A percentile compares a stretch with the other conserved stretches of the same genome.
These are phyloP conservation scores for Vespertilio murinus DNA, from an alignment of 2,797 vertebrate genomes.

Conservation along the genomic window DNA sequence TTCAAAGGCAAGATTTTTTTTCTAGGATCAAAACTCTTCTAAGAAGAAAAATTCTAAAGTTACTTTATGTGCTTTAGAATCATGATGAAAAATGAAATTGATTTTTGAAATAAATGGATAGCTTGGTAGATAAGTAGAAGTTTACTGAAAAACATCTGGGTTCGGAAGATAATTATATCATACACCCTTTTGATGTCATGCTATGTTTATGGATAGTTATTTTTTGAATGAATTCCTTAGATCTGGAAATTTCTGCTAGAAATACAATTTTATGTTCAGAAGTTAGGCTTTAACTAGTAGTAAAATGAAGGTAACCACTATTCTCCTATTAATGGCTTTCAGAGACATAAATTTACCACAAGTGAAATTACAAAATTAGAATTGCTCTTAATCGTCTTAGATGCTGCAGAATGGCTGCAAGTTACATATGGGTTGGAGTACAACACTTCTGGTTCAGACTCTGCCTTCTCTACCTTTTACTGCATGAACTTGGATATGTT, in stretches of 20 bases:
- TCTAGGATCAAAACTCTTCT: background rate
- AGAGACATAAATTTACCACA: background rate
- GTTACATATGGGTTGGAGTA: background rate
- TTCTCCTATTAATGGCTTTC: background rate
- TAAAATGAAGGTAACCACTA: background rate
- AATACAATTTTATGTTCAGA: background rate
- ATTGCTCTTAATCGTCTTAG: background rate
- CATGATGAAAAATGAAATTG: background rate
- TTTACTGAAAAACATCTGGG: background rate
- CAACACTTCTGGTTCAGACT: background rate
- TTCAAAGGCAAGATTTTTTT: background rate
- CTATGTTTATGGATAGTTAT: background rate
- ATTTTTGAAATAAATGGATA: background rate
- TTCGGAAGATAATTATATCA: background rate
- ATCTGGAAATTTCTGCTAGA: background rate
- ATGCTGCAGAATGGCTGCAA: background rate
- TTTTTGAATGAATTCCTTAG: background rate
- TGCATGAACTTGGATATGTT: background rate
- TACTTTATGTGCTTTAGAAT: background rate
- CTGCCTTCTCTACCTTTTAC: background rate
- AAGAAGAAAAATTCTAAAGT: background rate
- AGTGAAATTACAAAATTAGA: background rate
- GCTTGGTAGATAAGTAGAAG: background rate
- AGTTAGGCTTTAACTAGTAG: background rate
- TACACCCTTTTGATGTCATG: background rate